Evolutionary conservation across 2,888 invertebrate genomes (phyloP), one percentile per base, ranked within the genome.

Genomic region (Dasysyrphus albostriatus): DNA sequence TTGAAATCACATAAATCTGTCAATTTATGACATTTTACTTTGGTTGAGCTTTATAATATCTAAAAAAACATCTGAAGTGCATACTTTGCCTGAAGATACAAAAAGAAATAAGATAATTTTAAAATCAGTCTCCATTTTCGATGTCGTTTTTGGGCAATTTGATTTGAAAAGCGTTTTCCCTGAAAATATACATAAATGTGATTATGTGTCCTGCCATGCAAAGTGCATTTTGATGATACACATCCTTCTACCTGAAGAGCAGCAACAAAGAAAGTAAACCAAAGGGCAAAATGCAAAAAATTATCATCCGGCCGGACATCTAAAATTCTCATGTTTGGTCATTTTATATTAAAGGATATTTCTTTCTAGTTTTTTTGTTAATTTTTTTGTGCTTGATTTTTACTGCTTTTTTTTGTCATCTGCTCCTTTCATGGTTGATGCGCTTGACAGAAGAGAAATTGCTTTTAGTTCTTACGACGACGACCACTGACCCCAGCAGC

Each of bases 161-260:
- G 91, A 91, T 91, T 91, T 91, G 89, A 89, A 91, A 91, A 91
- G 91, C 91, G 90, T 91, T 91, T 91, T 90, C 88, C 90, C 89
- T 89, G 90, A 89, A 91, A 91, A 90, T 90, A 87, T 78, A 87
- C 78, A 82, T 85, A 91, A 91, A 91, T 91, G 89, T 89, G 90
- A 91, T 91, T 91, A 91, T 90, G 89, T 88, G 90, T 88, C 89
- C 89, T 89, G 89, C 89, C 90, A 89, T 83, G 88, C 82, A 83
- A 88, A 82, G 88, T 88, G 88, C 83, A 83, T 83, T 88, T 79
- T 76, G 59, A 80, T 83, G 87, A 78, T 61, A 87, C 70, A 87
- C 59, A 63, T 78, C 87, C 61, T 65, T 75, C 83, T 63, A 78
- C 78, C 65, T 74, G 83, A 72, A 72, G 70, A 72, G 65, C 78